phyloP scores from a whole-genome alignment of 2,888 invertebrate genomes.

The Nomada goodeniana region DNA sequence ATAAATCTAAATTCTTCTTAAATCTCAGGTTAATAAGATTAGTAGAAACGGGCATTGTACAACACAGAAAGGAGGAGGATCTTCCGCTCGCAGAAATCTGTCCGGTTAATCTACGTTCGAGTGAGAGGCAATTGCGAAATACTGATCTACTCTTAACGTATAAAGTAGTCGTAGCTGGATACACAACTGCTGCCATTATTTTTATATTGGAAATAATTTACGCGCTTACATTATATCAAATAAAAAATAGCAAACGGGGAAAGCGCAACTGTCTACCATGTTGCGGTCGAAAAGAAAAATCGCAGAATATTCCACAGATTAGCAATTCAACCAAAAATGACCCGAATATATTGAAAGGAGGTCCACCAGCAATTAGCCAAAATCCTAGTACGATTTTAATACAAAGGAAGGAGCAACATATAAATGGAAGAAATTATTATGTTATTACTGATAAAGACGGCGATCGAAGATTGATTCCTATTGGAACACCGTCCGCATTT shows the following conservation, averaged over 20 bases:
- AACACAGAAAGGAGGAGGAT: conserved; percentile 87
- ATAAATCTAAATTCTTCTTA: background rate
- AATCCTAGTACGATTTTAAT: background rate
- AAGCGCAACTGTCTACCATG: background rate
- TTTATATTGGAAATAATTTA: conserved; percentile 88
- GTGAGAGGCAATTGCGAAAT: conserved; percentile 91
- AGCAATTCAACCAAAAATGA: conserved; percentile 5
- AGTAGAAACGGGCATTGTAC: conserved; percentile 91
- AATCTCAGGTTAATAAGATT: conserved; percentile 88
- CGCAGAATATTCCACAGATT: too few species aligned
- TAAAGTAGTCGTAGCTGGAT: conserved; percentile 89
- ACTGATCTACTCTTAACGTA: conserved; percentile 93
- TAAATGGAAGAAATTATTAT: conserved; percentile 92
- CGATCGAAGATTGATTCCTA: conserved; percentile 89
- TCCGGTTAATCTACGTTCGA: conserved; percentile 92
- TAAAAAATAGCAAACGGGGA: conserved; percentile 42
- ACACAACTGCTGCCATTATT: conserved; percentile 87
- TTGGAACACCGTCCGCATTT: conserved; percentile 91
- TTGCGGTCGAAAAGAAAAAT: background rate
- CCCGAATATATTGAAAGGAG: conserved; percentile 49
- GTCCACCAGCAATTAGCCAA: conserved; percentile 54
- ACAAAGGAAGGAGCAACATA: conserved; percentile 73
- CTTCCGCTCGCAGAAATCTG: conserved; percentile 92
- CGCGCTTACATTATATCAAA: conserved; percentile 34
- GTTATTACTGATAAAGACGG: conserved; percentile 87